phyloP scores from a whole-genome alignment of 53 echinoderm and acorn worm species.

The Luidia sarsii region DNA sequence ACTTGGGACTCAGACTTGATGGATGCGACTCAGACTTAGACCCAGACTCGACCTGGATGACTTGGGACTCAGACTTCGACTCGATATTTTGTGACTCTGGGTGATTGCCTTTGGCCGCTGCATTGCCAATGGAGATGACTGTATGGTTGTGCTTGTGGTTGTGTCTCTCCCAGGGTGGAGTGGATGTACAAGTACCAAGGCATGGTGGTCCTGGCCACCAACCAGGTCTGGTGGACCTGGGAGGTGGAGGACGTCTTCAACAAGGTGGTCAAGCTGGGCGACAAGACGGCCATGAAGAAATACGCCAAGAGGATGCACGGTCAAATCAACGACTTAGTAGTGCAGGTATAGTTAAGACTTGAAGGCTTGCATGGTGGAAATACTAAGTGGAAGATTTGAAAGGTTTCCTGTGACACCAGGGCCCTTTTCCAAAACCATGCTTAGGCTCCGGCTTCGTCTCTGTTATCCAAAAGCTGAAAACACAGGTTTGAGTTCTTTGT shows the following conservation, averaged over 20 bases:
- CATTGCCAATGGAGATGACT: background rate
- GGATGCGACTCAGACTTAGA: too few species aligned
- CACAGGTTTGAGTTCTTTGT: too few species aligned
- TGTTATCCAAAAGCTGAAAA: too few species aligned
- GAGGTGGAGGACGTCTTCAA: slow-evolving; percentile 94
- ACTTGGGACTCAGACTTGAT: too few species aligned
- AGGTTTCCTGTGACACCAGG: too few species aligned
- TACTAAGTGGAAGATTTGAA: too few species aligned
- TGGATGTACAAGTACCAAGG: slow-evolving; percentile 98
- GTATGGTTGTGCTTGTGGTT: background rate
- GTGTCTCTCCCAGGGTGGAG: slow-evolving; percentile 62
- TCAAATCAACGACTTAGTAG: slow-evolving; percentile 95
- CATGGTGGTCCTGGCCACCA: slow-evolving; percentile 96
- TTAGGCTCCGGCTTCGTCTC: too few species aligned
- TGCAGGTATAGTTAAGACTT: slow-evolving; percentile 67
- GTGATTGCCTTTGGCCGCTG: background rate
- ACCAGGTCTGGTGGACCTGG: slow-evolving; percentile 99
- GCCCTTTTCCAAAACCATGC: too few species aligned
- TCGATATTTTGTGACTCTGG: too few species aligned
- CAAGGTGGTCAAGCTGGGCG: slow-evolving; percentile 82
- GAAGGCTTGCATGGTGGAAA: background rate
- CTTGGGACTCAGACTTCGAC: too few species aligned
- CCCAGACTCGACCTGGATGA: too few species aligned
- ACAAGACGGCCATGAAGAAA: slow-evolving; percentile 96
- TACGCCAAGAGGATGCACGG: slow-evolving; percentile 97